Percentiles rank a stretch among this genome's conserved stretches.
phyloP scores from a whole-genome alignment of 2,888 invertebrate genomes.

The Drosophila hamatofila region DNA sequence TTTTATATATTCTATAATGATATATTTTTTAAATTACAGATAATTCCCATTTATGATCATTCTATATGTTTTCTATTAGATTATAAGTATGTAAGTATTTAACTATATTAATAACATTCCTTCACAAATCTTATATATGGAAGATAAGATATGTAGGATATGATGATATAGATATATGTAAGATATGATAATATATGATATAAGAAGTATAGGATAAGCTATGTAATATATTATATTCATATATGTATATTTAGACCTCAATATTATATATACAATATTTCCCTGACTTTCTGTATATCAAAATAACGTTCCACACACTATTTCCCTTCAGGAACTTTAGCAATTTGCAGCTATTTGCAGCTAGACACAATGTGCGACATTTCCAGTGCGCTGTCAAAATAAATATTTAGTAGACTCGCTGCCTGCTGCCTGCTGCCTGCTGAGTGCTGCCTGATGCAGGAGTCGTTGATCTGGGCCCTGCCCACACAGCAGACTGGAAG shows the following conservation, averaged over 20 bases:
- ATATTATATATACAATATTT: not conserved
- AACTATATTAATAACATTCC: not conserved
- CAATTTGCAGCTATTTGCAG: not conserved
- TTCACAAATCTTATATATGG: not conserved
- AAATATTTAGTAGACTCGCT: constrained; percentile 50
- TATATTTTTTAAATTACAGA: too few relatives aligned
- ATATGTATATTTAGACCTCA: not conserved
- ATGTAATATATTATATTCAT: not conserved
- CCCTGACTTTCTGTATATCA: not conserved
- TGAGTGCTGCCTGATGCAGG: constrained; percentile 8
- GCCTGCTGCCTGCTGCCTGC: constrained; percentile 9
- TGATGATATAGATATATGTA: too few relatives aligned
- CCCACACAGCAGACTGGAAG: constrained; percentile 38
- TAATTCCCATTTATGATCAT: too few relatives aligned
- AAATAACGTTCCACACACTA: not conserved
- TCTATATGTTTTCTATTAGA: not conserved
- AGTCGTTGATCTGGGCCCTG: constrained; percentile 27
- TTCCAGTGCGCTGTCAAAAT: constrained; percentile 64
- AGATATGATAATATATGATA: too few relatives aligned
- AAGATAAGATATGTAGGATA: too few relatives aligned
- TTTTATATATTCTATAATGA: too few relatives aligned
- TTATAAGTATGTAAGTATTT: not conserved
- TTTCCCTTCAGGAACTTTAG: not conserved
- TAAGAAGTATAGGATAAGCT: not conserved
- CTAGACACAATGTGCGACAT: constrained; percentile 33